phyloP scores from a whole-genome alignment of 2,888 invertebrate species.

The Drosophila greeni region DNA sequence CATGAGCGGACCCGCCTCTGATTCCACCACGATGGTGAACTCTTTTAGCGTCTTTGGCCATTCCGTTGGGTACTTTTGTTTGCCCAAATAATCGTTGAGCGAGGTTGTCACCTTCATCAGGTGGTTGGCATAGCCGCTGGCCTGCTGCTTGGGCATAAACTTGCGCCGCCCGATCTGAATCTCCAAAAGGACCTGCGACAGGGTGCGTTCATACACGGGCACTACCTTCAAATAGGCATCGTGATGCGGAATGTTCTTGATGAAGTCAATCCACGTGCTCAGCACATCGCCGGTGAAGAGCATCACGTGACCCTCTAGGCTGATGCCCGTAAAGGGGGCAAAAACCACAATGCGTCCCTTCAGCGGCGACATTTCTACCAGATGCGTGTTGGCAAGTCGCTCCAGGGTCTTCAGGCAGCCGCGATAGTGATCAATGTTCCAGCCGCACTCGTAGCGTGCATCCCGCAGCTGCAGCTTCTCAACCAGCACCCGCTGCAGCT shows the following conservation, averaged over 20 bases:
- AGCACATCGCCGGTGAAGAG: constrained; percentile 95
- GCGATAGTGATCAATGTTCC: constrained; percentile 92
- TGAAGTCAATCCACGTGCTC: constrained; percentile 93
- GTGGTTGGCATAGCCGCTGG: constrained; percentile 90
- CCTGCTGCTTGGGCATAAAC: constrained; percentile 94
- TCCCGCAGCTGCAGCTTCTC: constrained; percentile 81
- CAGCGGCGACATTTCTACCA: constrained; percentile 84
- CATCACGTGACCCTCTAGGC: constrained; percentile 92
- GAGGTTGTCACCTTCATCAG: constrained; percentile 91
- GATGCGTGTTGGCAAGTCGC: constrained; percentile 87
- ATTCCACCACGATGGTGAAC: constrained; percentile 83
- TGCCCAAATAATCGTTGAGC: constrained; percentile 86
- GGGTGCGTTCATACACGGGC: constrained; percentile 90
- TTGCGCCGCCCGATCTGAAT: constrained; percentile 92
- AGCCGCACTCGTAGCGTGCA: constrained; percentile 89
- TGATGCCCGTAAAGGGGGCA: constrained; percentile 94
- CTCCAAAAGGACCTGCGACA: constrained; percentile 89
- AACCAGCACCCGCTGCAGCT: constrained; percentile 74
- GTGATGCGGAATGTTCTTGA: constrained; percentile 88
- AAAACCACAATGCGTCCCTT: constrained; percentile 89
- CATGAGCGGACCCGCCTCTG: constrained; percentile 95
- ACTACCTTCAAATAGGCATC: constrained; percentile 86
- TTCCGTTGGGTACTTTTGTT: constrained; percentile 83
- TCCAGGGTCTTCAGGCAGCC: constrained; percentile 93
- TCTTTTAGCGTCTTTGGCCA: constrained; percentile 87